phyloP scores from a whole-genome alignment of 2,113 vertebrate genomes.

The Hemiscyllium ocellatum region DNA sequence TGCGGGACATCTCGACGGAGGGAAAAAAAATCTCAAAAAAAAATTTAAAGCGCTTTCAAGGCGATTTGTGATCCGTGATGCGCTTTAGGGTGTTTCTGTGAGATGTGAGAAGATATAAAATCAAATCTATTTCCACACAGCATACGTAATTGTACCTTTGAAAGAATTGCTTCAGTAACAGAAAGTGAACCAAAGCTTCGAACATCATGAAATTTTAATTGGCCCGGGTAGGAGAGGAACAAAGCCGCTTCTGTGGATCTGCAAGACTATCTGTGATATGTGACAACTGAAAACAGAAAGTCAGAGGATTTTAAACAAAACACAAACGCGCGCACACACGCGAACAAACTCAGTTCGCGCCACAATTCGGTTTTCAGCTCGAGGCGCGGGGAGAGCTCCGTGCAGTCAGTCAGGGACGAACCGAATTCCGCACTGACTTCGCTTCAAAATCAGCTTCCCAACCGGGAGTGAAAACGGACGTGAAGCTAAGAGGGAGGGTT shows the following conservation, averaged over 20 bases:
- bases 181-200: neutral
- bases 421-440: neutral
- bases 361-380: neutral
- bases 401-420: neutral
- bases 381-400: neutral
- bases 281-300: neutral
- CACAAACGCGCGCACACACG: neutral
- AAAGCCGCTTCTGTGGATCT: neutral
- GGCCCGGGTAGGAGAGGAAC: neutral
- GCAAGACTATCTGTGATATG: neutral
- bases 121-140: neutral
- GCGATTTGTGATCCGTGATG: neutral
- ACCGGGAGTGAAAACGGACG: neutral
- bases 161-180: neutral
- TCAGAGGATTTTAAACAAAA: neutral
- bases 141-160: neutral
- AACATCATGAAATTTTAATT: neutral
- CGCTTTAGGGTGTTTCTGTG: neutral
- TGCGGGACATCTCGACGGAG: neutral
- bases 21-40: neutral
- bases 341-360: neutral
- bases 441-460: neutral
- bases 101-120: neutral
- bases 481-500: neutral
- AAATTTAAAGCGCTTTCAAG: neutral